Conservation (phyloP, 2,797 vertebrate genomes). For the Poecilia gillii region DNA sequence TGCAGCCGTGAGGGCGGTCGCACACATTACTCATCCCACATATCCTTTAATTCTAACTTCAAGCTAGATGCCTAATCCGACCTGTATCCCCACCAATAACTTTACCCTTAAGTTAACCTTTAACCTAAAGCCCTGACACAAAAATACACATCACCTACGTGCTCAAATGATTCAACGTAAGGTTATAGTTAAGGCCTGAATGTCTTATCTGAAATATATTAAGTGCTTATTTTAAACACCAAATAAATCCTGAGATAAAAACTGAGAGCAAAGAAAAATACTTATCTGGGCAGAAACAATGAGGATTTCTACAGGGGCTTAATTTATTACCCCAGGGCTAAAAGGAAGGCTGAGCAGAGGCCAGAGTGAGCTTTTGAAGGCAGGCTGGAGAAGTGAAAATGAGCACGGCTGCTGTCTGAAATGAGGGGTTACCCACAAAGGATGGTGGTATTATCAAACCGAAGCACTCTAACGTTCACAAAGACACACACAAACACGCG, state of each 20-base stretch:
- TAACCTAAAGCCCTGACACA: background rate
- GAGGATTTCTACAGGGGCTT: conserved; percentile 44
- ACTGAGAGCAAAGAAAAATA: conserved; percentile 43
- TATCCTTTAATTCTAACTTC: background rate
- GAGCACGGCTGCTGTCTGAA: conserved; percentile 34
- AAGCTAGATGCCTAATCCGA: conserved; percentile 5
- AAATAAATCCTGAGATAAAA: conserved; percentile 57
- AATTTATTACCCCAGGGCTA: conserved; percentile 49
- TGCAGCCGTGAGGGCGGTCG: conserved; percentile 11
- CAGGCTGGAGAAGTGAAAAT: conserved; percentile 43
- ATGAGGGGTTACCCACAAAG: conserved; percentile 39
- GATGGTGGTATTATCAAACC: conserved; percentile 49
- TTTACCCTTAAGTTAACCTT: background rate
- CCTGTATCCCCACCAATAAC: background rate
- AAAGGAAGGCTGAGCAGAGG: conserved; percentile 36
- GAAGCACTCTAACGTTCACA: conserved; percentile 29
- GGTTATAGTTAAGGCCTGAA: conserved; percentile 36
- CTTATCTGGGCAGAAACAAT: conserved; percentile 40
- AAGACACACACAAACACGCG: conserved; percentile 44
- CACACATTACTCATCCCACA: background rate
- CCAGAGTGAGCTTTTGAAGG: conserved; percentile 23
- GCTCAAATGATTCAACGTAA: conserved; percentile 52
- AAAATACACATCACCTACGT: conserved; percentile 16
- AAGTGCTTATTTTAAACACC: conserved; percentile 64
- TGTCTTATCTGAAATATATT: conserved; percentile 61